A percentile compares a stretch with the other conserved stretches of the same genome.
These are phyloP conservation scores for Melanerpes aurifrons DNA, from an alignment of 2,113 vertebrate species.

Conservation along the genomic window DNA sequence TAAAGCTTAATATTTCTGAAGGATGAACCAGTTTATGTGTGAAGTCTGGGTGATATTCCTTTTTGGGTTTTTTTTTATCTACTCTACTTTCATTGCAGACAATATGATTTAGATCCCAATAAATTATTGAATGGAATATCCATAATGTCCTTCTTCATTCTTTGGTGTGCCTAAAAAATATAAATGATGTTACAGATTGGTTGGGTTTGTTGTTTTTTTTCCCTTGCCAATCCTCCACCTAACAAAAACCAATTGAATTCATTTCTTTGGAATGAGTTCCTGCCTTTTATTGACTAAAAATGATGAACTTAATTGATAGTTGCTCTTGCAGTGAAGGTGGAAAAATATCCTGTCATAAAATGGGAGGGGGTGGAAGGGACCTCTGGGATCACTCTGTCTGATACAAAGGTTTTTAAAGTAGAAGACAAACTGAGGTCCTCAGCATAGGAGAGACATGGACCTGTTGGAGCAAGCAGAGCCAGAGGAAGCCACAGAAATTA, in stretches of 20 bases:
- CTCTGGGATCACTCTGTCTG: neutral
- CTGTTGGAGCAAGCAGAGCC: neutral
- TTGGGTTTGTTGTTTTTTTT: too few species aligned
- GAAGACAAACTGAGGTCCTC: neutral
- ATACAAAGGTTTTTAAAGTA: neutral
- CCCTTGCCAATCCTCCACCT: too few species aligned
- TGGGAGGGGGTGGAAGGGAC: too few species aligned
- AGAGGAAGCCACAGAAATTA: neutral
- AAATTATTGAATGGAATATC: slow-evolving; percentile 46
- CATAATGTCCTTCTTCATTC: neutral
- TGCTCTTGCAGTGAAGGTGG: neutral
- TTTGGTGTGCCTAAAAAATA: neutral
- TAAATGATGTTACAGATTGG: neutral
- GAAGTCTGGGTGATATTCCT: neutral
- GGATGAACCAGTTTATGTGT: slow-evolving; percentile 18
- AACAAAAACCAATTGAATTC: neutral
- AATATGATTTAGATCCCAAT: slow-evolving; percentile 17
- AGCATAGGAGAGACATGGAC: neutral
- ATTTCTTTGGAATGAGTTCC: neutral
- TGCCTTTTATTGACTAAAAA: neutral
- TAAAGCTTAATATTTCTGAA: slow-evolving; percentile 73
- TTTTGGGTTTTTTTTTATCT: slow-evolving; percentile 51
- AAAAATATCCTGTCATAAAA: neutral
- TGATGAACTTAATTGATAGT: neutral
- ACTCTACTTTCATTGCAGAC: neutral